A percentile compares a stretch with the other conserved stretches of the same genome.
Conservation (phyloP, 2,888 invertebrate species). For the Tiphia femorata region DNA sequence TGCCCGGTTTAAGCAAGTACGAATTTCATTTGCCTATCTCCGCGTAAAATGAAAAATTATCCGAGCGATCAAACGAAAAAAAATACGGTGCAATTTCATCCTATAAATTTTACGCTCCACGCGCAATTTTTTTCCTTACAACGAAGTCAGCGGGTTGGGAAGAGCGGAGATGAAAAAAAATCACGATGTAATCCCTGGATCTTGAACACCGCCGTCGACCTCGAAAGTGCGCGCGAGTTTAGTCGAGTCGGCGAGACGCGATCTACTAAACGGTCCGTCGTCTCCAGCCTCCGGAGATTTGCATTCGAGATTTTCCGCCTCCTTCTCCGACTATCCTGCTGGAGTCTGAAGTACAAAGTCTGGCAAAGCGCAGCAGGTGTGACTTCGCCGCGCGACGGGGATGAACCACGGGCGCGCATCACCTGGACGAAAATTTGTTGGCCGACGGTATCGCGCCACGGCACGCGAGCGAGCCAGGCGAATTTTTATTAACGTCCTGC, state of each 20-base stretch:
- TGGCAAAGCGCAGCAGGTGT: conserved; percentile 15
- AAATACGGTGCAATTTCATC: too few relatives aligned
- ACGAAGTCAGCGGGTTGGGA: too few relatives aligned
- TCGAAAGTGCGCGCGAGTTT: background rate
- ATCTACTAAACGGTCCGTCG: background rate
- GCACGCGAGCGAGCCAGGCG: conserved; percentile 39
- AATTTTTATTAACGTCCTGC: conserved; percentile 42
- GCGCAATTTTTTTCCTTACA: too few relatives aligned
- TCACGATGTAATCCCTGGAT: too few relatives aligned
- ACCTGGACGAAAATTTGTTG: conserved; percentile 34
- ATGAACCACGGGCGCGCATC: conserved; percentile 18
- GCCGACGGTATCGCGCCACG: conserved; percentile 34
- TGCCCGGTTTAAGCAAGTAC: too few relatives aligned
- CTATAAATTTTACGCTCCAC: too few relatives aligned
- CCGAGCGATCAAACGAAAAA: too few relatives aligned
- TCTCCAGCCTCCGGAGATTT: background rate
- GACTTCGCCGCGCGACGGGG: conserved; percentile 11
- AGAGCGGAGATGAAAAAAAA: too few relatives aligned
- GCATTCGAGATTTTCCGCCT: conserved; percentile 1
- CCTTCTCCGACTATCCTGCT: conserved; percentile 15
- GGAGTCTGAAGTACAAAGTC: too few relatives aligned
- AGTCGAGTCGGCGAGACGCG: background rate
- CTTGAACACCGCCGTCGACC: too few relatives aligned
- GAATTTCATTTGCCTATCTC: too few relatives aligned
- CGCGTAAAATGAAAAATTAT: too few relatives aligned